Conservation (phyloP, 2,797 vertebrate genomes). For the Harpagifer antarcticus region DNA sequence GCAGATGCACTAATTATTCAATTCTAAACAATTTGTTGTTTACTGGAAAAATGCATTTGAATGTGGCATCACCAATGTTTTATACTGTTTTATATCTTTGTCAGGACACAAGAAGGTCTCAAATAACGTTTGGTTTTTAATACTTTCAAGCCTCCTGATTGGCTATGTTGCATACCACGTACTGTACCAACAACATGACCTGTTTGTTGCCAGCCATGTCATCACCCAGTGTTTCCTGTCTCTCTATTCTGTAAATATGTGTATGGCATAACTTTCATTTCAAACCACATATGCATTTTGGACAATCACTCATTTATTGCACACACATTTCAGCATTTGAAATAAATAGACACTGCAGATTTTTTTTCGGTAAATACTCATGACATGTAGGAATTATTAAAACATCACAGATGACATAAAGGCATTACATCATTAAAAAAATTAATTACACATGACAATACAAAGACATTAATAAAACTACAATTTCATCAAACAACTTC, state of each 20-base stretch:
- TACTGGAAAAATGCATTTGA: too few species aligned
- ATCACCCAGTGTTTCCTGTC: background rate
- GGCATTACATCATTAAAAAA: conserved; percentile 32
- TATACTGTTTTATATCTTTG: background rate
- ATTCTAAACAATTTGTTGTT: too few species aligned
- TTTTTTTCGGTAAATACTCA: conserved; percentile 44
- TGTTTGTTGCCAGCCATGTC: background rate
- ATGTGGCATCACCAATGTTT: background rate
- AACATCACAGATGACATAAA: conserved; percentile 40
- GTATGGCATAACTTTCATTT: background rate
- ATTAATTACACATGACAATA: conserved; percentile 18
- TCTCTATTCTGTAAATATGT: background rate
- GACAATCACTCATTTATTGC: conserved; percentile 66
- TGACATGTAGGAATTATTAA: conserved; percentile 45
- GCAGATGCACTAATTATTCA: too few species aligned
- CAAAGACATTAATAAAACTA: conserved; percentile 23
- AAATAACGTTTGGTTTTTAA: background rate
- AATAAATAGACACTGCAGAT: conserved; percentile 47
- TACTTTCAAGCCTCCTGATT: background rate
- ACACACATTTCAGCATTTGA: conserved; percentile 58
- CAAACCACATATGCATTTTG: background rate
- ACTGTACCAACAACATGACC: background rate
- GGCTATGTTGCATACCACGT: background rate
- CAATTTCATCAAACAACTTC: conserved; percentile 24
- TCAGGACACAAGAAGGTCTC: background rate